Conservation (phyloP, 2,113 vertebrate species). For the Mustela nigripes region DNA sequence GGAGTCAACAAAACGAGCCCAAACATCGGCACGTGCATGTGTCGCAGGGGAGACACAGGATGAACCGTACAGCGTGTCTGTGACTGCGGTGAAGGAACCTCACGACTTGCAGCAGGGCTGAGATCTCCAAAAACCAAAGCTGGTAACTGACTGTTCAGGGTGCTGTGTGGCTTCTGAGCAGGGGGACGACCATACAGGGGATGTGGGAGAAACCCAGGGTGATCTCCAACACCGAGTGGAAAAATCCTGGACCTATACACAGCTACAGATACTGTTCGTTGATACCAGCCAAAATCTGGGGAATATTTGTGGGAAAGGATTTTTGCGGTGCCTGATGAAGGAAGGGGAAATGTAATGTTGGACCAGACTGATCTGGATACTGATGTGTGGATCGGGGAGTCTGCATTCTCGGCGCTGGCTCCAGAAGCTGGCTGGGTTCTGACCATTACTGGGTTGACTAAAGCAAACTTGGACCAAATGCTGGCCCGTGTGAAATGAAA, state of each 20-base stretch:
- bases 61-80: not conserved
- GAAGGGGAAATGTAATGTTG: not conserved
- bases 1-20: not conserved
- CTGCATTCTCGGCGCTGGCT: not conserved
- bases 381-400: not conserved
- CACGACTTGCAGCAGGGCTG: not conserved
- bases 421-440: not conserved
- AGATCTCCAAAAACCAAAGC: not conserved
- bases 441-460: not conserved
- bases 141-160: not conserved
- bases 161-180: not conserved
- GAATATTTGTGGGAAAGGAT: not conserved
- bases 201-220: not conserved
- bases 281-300: not conserved
- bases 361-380: not conserved
- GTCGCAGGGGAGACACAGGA: not conserved
- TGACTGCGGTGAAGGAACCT: not conserved
- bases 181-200: not conserved
- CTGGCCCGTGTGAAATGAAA: conserved; percentile 7
- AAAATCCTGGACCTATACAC: not conserved
- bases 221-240: not conserved
- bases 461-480: conserved; percentile 27
- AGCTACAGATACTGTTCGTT: conserved; percentile 14
- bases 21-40: too few relatives aligned
- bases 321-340: not conserved